Percentiles rank a stretch among this genome's conserved stretches.
These are phyloP conservation scores for Taxidea taxus DNA, from an alignment of 2,113 vertebrate species.

Conservation along the genomic window DNA sequence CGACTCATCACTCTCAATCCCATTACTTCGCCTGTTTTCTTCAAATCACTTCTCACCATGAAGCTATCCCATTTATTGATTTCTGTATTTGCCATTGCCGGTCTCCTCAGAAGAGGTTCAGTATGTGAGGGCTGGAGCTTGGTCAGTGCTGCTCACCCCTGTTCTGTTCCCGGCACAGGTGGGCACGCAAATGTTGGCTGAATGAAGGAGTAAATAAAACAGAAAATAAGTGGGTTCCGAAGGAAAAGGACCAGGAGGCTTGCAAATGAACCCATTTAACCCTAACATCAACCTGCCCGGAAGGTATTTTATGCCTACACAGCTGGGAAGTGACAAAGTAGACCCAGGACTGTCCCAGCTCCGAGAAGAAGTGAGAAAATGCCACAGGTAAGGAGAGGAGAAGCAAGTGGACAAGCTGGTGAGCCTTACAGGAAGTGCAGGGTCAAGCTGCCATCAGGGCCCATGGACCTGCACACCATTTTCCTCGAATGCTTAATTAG, in stretches of 20 bases:
- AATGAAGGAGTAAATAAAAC: not conserved
- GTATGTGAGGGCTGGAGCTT: not conserved
- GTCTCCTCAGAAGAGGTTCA: not conserved
- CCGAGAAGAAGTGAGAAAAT: not conserved
- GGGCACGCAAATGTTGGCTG: not conserved
- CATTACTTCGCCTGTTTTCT: not conserved
- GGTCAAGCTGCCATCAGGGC: not conserved
- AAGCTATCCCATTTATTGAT: not conserved
- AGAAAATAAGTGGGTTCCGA: not conserved
- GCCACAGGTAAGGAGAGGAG: not conserved
- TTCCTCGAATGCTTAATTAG: not conserved
- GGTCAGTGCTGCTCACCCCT: not conserved
- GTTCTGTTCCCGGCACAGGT: not conserved
- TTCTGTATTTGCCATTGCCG: not conserved
- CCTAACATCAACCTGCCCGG: not conserved
- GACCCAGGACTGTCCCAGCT: not conserved
- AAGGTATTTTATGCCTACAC: not conserved
- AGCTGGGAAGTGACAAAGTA: not conserved
- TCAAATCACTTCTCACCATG: not conserved
- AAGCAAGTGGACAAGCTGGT: not conserved
- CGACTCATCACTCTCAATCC: not conserved
- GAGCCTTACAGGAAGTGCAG: not conserved
- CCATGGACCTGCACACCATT: not conserved
- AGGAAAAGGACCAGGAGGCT: not conserved
- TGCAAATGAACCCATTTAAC: not conserved